Conservation (phyloP, 2,888 invertebrate species). For the Tetranychus piercei region DNA sequence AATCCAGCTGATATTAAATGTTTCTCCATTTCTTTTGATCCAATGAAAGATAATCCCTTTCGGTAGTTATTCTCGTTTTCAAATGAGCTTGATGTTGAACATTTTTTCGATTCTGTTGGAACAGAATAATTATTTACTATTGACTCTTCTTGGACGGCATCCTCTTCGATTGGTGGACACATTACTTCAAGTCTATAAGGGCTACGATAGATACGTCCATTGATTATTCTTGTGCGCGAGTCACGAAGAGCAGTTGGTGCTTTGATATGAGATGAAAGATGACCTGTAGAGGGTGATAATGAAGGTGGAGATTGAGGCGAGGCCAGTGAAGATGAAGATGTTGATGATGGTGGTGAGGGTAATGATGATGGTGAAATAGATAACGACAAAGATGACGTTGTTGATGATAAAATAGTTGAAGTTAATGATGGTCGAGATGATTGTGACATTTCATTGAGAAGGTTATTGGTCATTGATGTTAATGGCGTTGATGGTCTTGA, state of each 20-base stretch:
- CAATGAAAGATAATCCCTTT: constrained; percentile 6
- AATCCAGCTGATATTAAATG: not conserved
- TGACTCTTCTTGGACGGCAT: not conserved
- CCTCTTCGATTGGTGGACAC: constrained; percentile 16
- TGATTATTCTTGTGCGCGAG: constrained; percentile 11
- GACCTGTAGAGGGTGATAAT: constrained; percentile 48
- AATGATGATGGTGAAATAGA: constrained; percentile 37
- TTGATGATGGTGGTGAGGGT: constrained; percentile 28
- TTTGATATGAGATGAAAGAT: constrained; percentile 47
- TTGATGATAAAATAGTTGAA: constrained; percentile 23
- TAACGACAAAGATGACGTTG: constrained; percentile 60
- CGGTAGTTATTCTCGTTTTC: not conserved
- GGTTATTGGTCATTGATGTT: constrained; percentile 19
- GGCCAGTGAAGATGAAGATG: constrained; percentile 30
- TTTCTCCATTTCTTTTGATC: not conserved
- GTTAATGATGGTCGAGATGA: constrained; percentile 14
- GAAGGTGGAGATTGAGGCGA: constrained; percentile 28
- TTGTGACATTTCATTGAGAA: constrained; percentile 15
- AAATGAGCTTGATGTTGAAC: not conserved
- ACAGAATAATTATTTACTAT: not conserved
- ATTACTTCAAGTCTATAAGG: constrained; percentile 12
- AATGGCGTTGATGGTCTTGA: not conserved
- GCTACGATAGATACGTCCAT: constrained; percentile 10
- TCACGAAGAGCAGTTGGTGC: constrained; percentile 14
- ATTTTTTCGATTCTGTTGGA: not conserved